Evolutionary conservation across 1,140 invertebrate genomes (phyloP), one percentile per base, ranked within the genome.

Genomic region (Danaus plexippus): DNA sequence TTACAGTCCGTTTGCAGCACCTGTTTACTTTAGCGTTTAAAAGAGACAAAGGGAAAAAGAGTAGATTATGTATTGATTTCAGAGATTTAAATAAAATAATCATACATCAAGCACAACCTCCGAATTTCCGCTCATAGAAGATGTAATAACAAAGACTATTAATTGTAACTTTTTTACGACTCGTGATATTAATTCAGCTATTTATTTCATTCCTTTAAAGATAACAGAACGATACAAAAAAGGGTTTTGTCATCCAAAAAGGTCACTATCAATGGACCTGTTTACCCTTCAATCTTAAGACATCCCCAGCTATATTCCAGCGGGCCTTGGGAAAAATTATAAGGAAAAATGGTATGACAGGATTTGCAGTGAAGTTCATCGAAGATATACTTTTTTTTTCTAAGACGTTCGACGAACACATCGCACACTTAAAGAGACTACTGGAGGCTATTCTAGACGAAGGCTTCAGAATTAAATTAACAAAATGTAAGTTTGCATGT

Each of bases 301-400:
- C 55, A 46, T 57, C 55, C 40, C 47, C 55, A 9, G 55, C 47
- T 50, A 57, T 57, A 50, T 57, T 57, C 47, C 55, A 57, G 45
- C 49, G 47, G 9, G 51, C 51, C 10, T n/a, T 57, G 43, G 40
- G n/a, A n/a, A n/a, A n/a, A n/a, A n/a, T n/a, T n/a, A n/a, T n/a
- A n/a, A n/a, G n/a, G n/a, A n/a, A n/a, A n/a, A n/a, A n/a, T n/a
- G n/a, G n/a, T n/a, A n/a, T n/a, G n/a, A n/a, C n/a, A n/a, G n/a
- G n/a, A n/a, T n/a, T 18, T 57, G 47, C 51, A 9, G 51, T 57
- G 42, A 52, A 52, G 8, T 58, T 18, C 49, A 58, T 52, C 9
- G 56, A 58, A 43, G 56, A 58, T 13, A 58, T 58, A 40, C 18
- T 58, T 43, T 48, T 58, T n/a, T 58, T 58, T 52, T 58, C 49